phyloP scores from a whole-genome alignment of 2,888 invertebrate genomes.

The Deilephila porcellus region DNA sequence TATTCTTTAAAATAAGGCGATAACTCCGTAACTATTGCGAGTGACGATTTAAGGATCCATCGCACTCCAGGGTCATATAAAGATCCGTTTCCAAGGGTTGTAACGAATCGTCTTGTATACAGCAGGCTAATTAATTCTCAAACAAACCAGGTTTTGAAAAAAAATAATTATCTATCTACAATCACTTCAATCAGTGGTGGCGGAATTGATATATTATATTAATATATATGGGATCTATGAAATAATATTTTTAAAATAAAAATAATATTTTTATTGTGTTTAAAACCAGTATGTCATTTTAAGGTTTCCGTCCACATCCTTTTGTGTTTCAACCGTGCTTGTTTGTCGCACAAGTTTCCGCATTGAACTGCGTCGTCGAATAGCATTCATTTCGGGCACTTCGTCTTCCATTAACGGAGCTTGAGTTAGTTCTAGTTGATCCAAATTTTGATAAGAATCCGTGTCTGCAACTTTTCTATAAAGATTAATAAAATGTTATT shows the following conservation, averaged over 20 bases:
- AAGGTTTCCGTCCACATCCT: constrained; percentile 91
- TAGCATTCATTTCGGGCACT: constrained; percentile 51
- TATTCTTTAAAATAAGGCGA: no score
- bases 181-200: neutral
- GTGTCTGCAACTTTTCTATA: constrained; percentile 82
- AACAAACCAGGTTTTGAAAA: no score
- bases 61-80: no score
- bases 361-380: constrained; percentile 84
- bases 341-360: constrained; percentile 90
- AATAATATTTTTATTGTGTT: neutral
- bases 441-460: constrained; percentile 90
- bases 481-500: constrained; percentile 16
- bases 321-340: constrained; percentile 93
- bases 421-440: constrained; percentile 81
- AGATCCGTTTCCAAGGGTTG: no score
- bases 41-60: no score
- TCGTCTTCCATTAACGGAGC: constrained; percentile 64
- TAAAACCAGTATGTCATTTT: constrained; percentile 94
- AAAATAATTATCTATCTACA: no score
- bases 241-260: neutral
- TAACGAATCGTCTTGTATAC: no score
- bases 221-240: neutral
- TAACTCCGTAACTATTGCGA: no score
- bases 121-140: no score
- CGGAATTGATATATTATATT: neutral